These are phyloP conservation scores for Rhineura floridana DNA, from an alignment of 2,113 vertebrate genomes.

Conservation along the genomic window DNA sequence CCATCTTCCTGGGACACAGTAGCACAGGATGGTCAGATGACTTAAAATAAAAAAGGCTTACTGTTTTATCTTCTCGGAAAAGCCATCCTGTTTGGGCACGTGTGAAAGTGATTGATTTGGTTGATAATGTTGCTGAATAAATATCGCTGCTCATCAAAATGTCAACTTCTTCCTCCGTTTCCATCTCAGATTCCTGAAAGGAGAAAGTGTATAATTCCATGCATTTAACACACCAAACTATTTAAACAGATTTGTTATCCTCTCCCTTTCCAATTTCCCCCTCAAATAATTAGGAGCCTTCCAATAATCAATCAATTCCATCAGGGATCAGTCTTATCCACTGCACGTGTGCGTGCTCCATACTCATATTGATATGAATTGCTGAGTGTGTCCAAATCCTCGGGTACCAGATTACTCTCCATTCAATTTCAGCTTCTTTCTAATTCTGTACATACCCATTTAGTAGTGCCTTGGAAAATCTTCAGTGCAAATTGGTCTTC, in stretches of 20 bases:
- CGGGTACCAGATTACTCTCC: background rate
- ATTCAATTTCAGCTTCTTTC: background rate
- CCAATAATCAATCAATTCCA: background rate
- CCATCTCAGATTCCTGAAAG: constrained; percentile 94
- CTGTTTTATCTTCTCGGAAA: constrained; percentile 98
- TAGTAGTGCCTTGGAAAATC: background rate
- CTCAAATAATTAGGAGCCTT: background rate
- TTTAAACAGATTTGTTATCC: background rate
- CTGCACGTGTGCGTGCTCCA: background rate
- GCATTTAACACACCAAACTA: constrained; percentile 14
- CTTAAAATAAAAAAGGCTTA: constrained; percentile 59
- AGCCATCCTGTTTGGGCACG: constrained; percentile 97
- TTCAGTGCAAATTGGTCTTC: background rate
- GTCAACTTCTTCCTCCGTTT: constrained; percentile 98
- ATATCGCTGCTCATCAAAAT: constrained; percentile 99
- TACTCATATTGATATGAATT: background rate
- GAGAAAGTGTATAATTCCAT: background rate
- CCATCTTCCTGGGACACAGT: background rate
- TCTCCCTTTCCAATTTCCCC: background rate
- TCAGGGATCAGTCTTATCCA: background rate
- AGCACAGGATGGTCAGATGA: background rate
- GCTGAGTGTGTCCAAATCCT: background rate
- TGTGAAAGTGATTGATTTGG: constrained; percentile 97
- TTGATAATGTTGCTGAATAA: constrained; percentile 97
- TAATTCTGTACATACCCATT: background rate